Evolutionary conservation across 2,797 vertebrate species (phyloP).

Genomic region (Pogonophryne albipinna): DNA sequence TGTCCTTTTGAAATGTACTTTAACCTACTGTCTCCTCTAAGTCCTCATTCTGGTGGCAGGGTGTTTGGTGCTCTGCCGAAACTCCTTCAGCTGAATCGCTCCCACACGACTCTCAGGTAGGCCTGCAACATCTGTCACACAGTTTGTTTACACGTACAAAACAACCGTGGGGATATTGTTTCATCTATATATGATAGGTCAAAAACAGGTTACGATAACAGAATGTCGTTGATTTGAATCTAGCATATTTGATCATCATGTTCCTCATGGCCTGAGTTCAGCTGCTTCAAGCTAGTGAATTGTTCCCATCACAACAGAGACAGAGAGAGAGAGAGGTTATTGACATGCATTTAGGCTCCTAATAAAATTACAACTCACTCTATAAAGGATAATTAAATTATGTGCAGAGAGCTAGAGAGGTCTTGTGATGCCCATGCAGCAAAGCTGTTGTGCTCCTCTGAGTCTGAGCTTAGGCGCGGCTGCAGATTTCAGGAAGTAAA

Average conservation of each 20-base stretch:
- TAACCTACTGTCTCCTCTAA: conserved; percentile 53
- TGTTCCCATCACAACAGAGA: conserved; percentile 48
- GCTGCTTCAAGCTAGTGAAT: conserved; percentile 26
- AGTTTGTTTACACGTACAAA: neutral
- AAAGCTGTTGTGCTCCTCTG: conserved; percentile 19
- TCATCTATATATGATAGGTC: neutral
- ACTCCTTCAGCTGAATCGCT: conserved; percentile 54
- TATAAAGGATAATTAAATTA: conserved; percentile 75
- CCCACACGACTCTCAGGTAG: conserved; percentile 74
- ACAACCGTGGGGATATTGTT: neutral
- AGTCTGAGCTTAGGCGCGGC: conserved; percentile 71
- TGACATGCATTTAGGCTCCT: conserved; percentile 64
- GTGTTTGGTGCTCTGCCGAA: conserved; percentile 45
- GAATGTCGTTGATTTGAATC: conserved; percentile 1
- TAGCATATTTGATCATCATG: neutral
- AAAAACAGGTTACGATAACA: neutral
- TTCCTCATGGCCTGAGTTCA: conserved; percentile 27
- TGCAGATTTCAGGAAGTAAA: conserved; percentile 80
- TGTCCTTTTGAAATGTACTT: conserved; percentile 67
- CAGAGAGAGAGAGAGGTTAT: conserved; percentile 40
- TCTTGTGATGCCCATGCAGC: conserved; percentile 79
- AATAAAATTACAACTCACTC: conserved; percentile 73
- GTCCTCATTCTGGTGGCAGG: conserved; percentile 65
- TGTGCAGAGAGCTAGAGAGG: conserved; percentile 46
- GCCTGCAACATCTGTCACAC: conserved; percentile 26